Evolutionary conservation across 2,113 vertebrate species (phyloP), one percentile per base, ranked within the genome.

Genomic region (Seriola dumerili): DNA sequence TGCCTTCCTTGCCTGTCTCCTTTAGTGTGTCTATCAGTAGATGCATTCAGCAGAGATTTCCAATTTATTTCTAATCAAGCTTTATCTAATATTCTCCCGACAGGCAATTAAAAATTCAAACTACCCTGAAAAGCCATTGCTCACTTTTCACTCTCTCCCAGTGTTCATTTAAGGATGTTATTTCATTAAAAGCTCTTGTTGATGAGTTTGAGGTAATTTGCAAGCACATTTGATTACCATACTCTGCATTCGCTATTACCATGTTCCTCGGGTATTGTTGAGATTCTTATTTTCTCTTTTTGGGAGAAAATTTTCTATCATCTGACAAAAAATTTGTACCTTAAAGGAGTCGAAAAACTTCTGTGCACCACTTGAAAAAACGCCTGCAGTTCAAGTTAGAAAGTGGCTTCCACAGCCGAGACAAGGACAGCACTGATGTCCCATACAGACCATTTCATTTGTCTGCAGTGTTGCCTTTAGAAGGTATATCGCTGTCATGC

Each of bases 1-100:
- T 85, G 76, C 78, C 66, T 78, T 91, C 77, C 76, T 72, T 84
- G 81, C 85, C 91, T 86, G 91, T 94, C 92, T 93, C 80, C 82
- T 93, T 93, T 80, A 90, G 87, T 93, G 94, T 94, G 92, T 93
- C 89, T 93, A 95, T 93, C 91, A 92, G 90, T 84, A 85, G 89
- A 94, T 88, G 92, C 92, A 93, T 93, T 94, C 93, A 94, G 92
- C 80, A 93, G 93, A 94, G 94, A 94, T 95, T 95, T 95, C 93
- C 93, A 95, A 95, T 95, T 95, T 95, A 95, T 95, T 95, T 95
- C 94, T 94, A 95, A 95, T 95, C 93, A 95, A 93, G 93, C 93
- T 93, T 95, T 94, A 96, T 95, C 93, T 96, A 96, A 95, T 95
- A 95, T 95, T 95, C 94, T 94, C 94, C 89, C 89, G 93, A 95